Base-by-base conservation (phyloP, 2,797 vertebrate species). In the Bovichtus variegatus region DNA sequence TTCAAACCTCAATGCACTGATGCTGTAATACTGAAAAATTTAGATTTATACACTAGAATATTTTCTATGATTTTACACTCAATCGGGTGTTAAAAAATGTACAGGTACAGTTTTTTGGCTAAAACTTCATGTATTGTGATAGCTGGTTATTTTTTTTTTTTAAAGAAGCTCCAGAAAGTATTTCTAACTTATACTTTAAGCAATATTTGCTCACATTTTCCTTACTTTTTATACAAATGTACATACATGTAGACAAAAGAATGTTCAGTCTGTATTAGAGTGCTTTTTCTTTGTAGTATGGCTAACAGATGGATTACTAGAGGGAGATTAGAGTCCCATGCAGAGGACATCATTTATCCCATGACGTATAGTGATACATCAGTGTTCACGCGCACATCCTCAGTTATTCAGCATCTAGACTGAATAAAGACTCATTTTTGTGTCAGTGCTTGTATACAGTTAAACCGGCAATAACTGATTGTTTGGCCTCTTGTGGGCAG, bases 341-440 rank as follows among this genome's bases (percentile, higher is more conserved):
- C 60, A 65, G 69, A 61, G 13, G 6, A 51, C 62, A 62, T 84
- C 5, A 69, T 83, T 82, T 55, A 84, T 85, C 50, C 57, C 36
- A 38, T 66, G 65, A 74, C 68, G 80, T 41, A 40, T 4, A 25
- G 58, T n/a, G 50, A 66, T 84, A 70, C 64, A 63, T 84, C 83
- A 77, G 25, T 6, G 49, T 47, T 71, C 29, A 60, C 49, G 58
- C 68, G 51, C 44, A 18, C 69, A 67, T 82, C 43, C 38, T 84
- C 50, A 80, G 82, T 62, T 71, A 55, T 59, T 55, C 64, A 63
- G n/a, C 25, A 40, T 29, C 19, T 21, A 29, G 36, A 31, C 40
- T 44, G 31, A 44, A 55, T 53, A 41, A 34, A 59, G 51, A 34
- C 58, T 23, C 21, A 9, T 65, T 19, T 47, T 16, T 29, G 41